Base-by-base conservation (phyloP, 2,888 invertebrate genomes). In the Girardia tigrina region DNA sequence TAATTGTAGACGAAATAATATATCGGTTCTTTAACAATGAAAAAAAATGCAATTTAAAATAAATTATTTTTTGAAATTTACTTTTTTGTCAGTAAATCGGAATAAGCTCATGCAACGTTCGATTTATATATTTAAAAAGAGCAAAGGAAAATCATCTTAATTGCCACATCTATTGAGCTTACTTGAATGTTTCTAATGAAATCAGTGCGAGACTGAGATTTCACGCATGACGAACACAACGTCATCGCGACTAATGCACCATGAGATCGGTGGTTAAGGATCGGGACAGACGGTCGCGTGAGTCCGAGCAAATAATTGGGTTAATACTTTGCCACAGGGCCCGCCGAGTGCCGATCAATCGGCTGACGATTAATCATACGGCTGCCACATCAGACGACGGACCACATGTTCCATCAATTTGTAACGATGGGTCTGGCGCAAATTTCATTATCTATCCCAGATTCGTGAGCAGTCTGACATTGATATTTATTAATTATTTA, bases 291-390 rank as follows among this genome's bases (percentile, higher is more conserved):
- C 56, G 56, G n/a, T 56, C 2, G 56, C 2, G 56, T 12, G 56
- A 56, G 56, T 56, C 56, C 56, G 56, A 56, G 56, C 56, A 56
- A 56, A 56, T 56, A 56, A 56, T 56, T 56, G 56, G 56, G 56
- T 56, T 56, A 56, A 56, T 56, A n/a, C 56, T 56, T 23, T 56
- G 56, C 56, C n/a, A 56, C 56, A 56, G 56, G n/a, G 23, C n/a
- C n/a, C n/a, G 23, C 56, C 56, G 56, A 56, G 56, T 56, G 56
- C 56, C 56, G 56, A 56, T 56, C 56, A 56, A 56, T 56, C 56
- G 56, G 6, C n/a, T 56, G 56, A 56, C 56, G n/a, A 56, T 56
- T 56, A 56, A 56, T 56, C 56, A 56, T 23, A 56, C 56, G 56
- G 56, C 56, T 56, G 56, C 56, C 56, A 56, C 56, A 56, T 56